phyloP scores from a whole-genome alignment of 2,888 invertebrate species.

The Xylocampa areola region DNA sequence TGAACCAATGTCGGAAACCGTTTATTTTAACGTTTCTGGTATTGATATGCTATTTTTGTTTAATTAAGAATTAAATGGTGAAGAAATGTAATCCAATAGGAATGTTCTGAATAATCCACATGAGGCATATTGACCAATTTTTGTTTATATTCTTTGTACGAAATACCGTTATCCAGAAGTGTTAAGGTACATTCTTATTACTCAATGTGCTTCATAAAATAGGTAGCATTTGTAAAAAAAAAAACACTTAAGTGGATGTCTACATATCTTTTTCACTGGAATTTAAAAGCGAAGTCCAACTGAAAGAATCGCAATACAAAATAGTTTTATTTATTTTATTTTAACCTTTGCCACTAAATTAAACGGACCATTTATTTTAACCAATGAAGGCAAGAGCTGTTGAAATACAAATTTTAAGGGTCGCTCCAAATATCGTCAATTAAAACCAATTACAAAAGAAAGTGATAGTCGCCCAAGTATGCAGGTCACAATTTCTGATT shows the following conservation, averaged over 20 bases:
- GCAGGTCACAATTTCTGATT: constrained; percentile 73
- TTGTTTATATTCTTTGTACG: too few relatives aligned
- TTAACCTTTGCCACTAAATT: constrained; percentile 25
- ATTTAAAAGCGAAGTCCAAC: constrained; percentile 15
- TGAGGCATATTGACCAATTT: too few relatives aligned
- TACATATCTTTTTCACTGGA: constrained; percentile 18
- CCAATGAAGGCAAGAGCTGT: constrained; percentile 12
- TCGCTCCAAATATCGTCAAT: constrained; percentile 58
- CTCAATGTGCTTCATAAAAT: constrained; percentile 20
- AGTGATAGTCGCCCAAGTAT: constrained; percentile 71
- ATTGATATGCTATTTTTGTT: constrained; percentile 33
- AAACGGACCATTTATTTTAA: constrained; percentile 10
- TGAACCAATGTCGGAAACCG: constrained; percentile 45
- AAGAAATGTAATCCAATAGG: not conserved
- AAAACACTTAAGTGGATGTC: not conserved
- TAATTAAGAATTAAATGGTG: constrained; percentile 5
- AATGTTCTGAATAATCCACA: not conserved
- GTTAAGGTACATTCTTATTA: constrained; percentile 10
- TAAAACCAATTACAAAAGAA: constrained; percentile 70
- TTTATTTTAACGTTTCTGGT: constrained; percentile 48
- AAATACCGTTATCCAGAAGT: constrained; percentile 20
- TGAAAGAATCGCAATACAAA: constrained; percentile 20
- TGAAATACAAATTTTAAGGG: constrained; percentile 36
- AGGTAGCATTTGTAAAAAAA: constrained; percentile 17
- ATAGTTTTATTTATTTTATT: constrained; percentile 19